Evolutionary conservation across 2,113 vertebrate genomes (phyloP), one percentile per base, ranked within the genome.

Genomic region (Aldabrachelys gigantea): DNA sequence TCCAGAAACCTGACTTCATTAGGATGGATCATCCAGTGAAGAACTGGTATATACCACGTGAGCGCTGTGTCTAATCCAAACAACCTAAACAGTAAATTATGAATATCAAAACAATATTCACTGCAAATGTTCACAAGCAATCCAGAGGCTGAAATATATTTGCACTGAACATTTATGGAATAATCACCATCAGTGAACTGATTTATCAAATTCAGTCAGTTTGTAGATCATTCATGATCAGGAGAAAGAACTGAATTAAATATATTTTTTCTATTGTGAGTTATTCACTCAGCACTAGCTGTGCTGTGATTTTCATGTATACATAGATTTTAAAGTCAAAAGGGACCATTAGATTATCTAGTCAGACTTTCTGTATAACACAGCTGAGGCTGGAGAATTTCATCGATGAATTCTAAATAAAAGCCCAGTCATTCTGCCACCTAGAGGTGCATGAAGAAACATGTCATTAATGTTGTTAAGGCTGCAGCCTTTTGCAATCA

Each of bases 241-340:
- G 4, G 31, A 69, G 65, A n/a, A 38, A 38, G 35, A 72, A 72
- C 65, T 38, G 21, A 72, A 72, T 38, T 38, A 72, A 38, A 38
- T 38, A 72, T 38, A 38, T 72, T 72, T 38, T 57, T 72, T 72
- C 65, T 72, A 72, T 38, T 38, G 65, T 22, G 65, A 21, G 5
- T 38, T 72, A 38, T 72, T 72, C n/a, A 72, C 65, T 72, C 65
- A 72, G 65, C 62, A 10, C 9, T 72, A 38, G n/a, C 65, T 38
- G 19, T 72, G n/a, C 17, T 38, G n/a, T 19, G 19, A 38, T 72
- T 65, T 95, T 47, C 29, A 8, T n/a, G 78, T 29, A 65, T 79
- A 93, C 81, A 91, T 94, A 85, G 88, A 79, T 91, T 89, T 84
- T 88, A 57, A 91, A 41, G 81, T 85, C 85, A 96, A 85, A 92